A percentile compares a stretch with the other conserved stretches of the same genome.
phyloP scores from a whole-genome alignment of 2,113 vertebrate species.

The Xenopus borealis region DNA sequence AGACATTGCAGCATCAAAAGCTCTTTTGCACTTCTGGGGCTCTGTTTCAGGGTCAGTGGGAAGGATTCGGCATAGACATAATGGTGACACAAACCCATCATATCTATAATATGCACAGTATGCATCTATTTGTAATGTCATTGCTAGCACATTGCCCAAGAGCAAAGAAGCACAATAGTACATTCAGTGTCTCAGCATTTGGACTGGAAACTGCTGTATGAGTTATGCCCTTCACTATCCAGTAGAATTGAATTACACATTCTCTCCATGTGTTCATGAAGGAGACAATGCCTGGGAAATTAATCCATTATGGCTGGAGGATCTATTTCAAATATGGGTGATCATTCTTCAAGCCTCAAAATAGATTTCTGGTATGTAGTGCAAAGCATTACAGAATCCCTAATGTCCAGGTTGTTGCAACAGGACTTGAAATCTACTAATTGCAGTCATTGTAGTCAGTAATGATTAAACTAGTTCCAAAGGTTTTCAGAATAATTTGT shows the following conservation, averaged over 20 bases:
- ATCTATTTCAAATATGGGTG: slow-evolving; percentile 9
- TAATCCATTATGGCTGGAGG: slow-evolving; percentile 23
- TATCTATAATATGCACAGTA: neutral
- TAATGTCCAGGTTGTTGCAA: neutral
- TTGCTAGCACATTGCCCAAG: neutral
- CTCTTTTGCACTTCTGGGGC: slow-evolving; percentile 13
- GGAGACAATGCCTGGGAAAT: slow-evolving; percentile 10
- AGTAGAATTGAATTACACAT: slow-evolving; percentile 1
- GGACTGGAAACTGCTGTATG: too few species aligned
- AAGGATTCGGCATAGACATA: neutral
- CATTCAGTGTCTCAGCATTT: neutral
- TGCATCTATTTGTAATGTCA: neutral
- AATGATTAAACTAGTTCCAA: neutral
- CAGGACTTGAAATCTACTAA: too few species aligned
- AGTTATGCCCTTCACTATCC: too few species aligned
- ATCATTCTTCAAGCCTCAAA: slow-evolving; percentile 4
- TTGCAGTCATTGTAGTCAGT: neutral
- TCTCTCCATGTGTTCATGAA: neutral
- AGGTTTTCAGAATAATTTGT: too few species aligned
- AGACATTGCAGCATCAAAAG: slow-evolving; percentile 1
- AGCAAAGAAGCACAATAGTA: neutral
- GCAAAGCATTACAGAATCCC: neutral
- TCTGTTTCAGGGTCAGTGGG: slow-evolving; percentile 18
- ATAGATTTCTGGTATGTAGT: neutral
- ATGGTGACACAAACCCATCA: neutral